phyloP scores from a whole-genome alignment of 2,113 vertebrate species.

The Oncorhynchus kisutch region DNA sequence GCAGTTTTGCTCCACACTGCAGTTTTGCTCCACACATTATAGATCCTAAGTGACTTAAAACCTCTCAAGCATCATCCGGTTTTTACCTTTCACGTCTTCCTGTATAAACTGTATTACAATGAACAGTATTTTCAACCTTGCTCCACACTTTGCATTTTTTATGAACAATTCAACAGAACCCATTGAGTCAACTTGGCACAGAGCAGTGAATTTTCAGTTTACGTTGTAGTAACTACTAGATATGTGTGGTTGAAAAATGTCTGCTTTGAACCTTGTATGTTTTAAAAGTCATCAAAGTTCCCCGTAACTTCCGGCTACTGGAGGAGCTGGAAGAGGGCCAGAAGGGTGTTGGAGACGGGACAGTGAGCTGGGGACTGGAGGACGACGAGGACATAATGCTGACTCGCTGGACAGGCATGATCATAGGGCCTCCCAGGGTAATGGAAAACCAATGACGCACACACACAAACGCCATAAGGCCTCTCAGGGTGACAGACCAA shows the following conservation, averaged over 20 bases:
- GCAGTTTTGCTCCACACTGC: neutral
- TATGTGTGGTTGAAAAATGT: neutral
- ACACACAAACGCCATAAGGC: too few species aligned
- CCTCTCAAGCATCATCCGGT: neutral
- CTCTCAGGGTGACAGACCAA: too few species aligned
- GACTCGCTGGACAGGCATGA: constrained; percentile 95
- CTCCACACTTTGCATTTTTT: neutral
- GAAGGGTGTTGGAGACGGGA: constrained; percentile 94
- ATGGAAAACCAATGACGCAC: constrained; percentile 38
- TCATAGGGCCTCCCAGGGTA: constrained; percentile 96
- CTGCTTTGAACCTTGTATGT: neutral
- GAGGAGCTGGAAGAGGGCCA: constrained; percentile 98
- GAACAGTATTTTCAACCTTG: neutral
- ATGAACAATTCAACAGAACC: neutral
- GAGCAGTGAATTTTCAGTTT: too few species aligned
- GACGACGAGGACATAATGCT: constrained; percentile 95
- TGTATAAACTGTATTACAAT: too few species aligned
- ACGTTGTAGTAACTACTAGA: neutral
- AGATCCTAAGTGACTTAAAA: neutral
- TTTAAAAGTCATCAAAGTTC: constrained; percentile 86
- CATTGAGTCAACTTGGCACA: neutral
- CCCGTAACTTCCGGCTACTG: constrained; percentile 96
- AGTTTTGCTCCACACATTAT: neutral
- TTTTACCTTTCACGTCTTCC: neutral
- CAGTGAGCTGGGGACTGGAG: constrained; percentile 96